Conservation (phyloP, 2,113 vertebrate genomes). For the Cryptotis parvus region DNA sequence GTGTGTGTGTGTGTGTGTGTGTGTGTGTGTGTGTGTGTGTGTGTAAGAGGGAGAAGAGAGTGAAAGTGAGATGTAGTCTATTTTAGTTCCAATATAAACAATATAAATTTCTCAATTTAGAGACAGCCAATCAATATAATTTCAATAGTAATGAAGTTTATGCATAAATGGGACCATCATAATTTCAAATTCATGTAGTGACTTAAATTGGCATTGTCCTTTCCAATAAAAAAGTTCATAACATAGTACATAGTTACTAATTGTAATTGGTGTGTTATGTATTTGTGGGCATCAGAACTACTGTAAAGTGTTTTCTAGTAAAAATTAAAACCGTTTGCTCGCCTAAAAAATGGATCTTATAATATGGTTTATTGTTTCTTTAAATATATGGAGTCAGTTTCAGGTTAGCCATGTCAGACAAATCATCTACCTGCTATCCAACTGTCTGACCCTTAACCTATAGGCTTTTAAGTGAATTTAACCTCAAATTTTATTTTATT, state of each 20-base stretch:
- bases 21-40: neutral
- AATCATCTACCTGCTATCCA: no score
- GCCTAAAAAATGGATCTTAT: slow-evolving; percentile 18
- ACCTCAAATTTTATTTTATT: neutral
- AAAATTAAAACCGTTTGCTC: neutral
- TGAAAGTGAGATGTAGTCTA: neutral
- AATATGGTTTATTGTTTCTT: slow-evolving; percentile 40
- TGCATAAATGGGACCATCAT: neutral
- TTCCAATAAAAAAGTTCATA: slow-evolving; percentile 58
- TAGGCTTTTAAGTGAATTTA: slow-evolving; percentile 17
- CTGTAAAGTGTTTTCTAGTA: slow-evolving; percentile 10
- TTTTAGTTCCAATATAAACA: slow-evolving; percentile 36
- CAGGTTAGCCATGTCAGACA: no score
- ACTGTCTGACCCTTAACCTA: neutral
- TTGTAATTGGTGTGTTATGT: slow-evolving; percentile 43
- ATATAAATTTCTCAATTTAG: neutral
- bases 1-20: neutral
- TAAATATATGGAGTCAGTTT: neutral
- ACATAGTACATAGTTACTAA: slow-evolving; percentile 23
- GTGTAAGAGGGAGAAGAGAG: neutral
- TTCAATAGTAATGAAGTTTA: slow-evolving; percentile 17
- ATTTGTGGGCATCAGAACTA: slow-evolving; percentile 33
- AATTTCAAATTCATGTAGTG: slow-evolving; percentile 39
- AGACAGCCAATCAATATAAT: neutral
- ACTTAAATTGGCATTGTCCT: slow-evolving; percentile 35